A percentile compares a stretch with the other conserved stretches of the same genome.
phyloP scores from a whole-genome alignment of 2,797 vertebrate genomes.

The Calcarius lapponicus region DNA sequence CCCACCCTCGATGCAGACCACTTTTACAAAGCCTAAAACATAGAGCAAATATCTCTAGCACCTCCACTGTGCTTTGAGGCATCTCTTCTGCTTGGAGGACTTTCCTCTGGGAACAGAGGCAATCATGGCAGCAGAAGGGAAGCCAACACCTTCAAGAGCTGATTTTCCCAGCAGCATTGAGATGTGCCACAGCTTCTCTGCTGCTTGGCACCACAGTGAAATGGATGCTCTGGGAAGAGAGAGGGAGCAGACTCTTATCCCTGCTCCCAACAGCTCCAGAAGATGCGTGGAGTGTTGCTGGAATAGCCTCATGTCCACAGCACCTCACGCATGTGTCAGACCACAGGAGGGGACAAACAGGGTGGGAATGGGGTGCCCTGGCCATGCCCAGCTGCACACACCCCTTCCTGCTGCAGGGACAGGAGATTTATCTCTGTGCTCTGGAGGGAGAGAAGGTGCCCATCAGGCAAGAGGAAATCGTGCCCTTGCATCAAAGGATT shows the following conservation, averaged over 20 bases:
- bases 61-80: neutral
- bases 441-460: neutral
- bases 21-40: neutral
- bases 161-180: neutral
- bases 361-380: neutral
- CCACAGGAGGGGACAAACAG: neutral
- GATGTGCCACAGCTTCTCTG: neutral
- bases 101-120: neutral
- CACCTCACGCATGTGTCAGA: neutral
- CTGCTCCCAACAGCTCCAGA: neutral
- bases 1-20: neutral
- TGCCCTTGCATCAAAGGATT: neutral
- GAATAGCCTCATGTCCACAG: neutral
- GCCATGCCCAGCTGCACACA: neutral
- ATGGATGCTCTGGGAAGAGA: neutral
- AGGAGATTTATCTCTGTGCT: neutral
- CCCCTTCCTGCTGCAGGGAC: neutral
- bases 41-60: neutral
- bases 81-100: neutral
- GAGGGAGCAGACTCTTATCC: neutral
- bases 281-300: neutral
- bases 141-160: neutral
- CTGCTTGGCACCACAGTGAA: neutral
- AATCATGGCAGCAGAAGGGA: neutral
- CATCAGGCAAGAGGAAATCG: neutral